Evolutionary conservation across 2,888 invertebrate genomes (phyloP).

Genomic region (Himalopsyche kuldschensis): DNA sequence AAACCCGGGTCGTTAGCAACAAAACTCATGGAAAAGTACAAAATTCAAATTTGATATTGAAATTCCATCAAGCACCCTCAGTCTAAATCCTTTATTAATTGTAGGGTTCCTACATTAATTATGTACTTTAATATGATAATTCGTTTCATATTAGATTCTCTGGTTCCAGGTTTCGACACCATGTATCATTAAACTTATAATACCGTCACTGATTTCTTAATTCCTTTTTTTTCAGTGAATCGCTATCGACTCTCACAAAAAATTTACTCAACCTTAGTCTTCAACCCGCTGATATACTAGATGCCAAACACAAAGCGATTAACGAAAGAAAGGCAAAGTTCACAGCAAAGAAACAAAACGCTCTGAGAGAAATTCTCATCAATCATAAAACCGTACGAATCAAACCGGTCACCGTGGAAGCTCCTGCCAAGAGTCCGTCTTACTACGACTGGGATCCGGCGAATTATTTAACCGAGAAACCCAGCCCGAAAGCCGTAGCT

Average conservation of each 20-base stretch:
- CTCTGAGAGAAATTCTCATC: conserved; percentile 55
- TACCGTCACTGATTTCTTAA: neutral
- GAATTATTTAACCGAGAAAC: neutral
- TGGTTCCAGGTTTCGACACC: too few species aligned
- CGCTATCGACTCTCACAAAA: conserved; percentile 55
- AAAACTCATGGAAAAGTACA: too few species aligned
- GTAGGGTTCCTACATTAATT: too few species aligned
- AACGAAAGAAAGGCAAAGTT: conserved; percentile 47
- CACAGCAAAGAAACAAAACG: conserved; percentile 56
- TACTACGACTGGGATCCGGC: conserved; percentile 43
- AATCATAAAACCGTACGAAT: conserved; percentile 59
- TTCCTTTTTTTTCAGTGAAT: conserved; percentile 44
- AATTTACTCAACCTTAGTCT: conserved; percentile 59
- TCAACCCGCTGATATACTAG: conserved; percentile 50
- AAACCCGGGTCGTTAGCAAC: too few species aligned
- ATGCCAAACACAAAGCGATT: conserved; percentile 48
- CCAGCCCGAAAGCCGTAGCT: neutral
- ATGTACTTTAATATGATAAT: too few species aligned
- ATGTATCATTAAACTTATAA: too few species aligned
- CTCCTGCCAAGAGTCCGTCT: conserved; percentile 47
- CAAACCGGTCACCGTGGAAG: conserved; percentile 55
- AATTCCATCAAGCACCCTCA: too few species aligned
- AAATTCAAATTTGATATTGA: too few species aligned
- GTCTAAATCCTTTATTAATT: too few species aligned
- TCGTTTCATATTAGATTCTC: too few species aligned